These are phyloP conservation scores for Calidris pygmaea DNA, from an alignment of 2,113 vertebrate species.

Conservation along the genomic window DNA sequence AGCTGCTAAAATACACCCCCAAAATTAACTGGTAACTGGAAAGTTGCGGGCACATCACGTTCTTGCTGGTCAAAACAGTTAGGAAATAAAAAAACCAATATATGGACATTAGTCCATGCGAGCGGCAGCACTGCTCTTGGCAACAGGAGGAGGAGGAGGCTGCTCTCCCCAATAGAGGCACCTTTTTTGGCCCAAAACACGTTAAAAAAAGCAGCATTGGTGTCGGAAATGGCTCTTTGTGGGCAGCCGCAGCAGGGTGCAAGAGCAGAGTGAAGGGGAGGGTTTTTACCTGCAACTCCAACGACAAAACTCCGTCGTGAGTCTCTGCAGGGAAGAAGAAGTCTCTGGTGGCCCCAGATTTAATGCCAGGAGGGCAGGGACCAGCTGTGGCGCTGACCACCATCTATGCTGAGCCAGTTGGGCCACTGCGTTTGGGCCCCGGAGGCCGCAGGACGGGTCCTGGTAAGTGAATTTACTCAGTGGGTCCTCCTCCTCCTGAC, in stretches of 20 bases:
- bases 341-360: not conserved
- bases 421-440: not conserved
- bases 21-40: not conserved
- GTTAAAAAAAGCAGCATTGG: too few species aligned
- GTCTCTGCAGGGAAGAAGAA: not conserved
- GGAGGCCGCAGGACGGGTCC: not conserved
- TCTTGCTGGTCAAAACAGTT: not conserved
- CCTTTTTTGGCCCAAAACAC: not conserved
- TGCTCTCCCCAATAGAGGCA: not conserved
- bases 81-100: not conserved
- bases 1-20: not conserved
- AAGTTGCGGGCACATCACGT: not conserved
- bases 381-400: rapidly evolving
- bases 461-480: not conserved
- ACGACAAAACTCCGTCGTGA: too few species aligned
- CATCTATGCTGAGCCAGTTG: not conserved
- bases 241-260: not conserved
- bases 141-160: not conserved
- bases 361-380: not conserved
- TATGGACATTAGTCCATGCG: too few species aligned
- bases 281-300: not conserved
- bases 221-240: not conserved
- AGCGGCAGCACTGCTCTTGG: not conserved
- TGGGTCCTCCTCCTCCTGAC: not conserved
- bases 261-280: not conserved